Conservation (phyloP, 2,888 invertebrate species). For the Ernsta delagoae region DNA sequence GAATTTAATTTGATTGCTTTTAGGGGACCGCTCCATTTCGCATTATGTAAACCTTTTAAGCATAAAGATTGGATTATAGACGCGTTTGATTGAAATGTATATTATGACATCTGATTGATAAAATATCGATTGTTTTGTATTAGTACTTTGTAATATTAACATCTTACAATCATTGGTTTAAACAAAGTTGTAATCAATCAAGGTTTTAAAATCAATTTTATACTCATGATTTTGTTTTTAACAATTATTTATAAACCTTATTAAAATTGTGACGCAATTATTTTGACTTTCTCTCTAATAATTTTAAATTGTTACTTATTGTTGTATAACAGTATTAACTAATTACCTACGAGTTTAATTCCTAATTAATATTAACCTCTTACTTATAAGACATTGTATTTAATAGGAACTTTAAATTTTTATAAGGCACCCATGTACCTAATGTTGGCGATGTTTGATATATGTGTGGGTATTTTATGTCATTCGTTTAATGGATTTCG, state of each 20-base stretch:
- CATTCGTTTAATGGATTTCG: constrained; percentile 31
- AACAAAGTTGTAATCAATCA: too few relatives aligned
- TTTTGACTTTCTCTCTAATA: too few relatives aligned
- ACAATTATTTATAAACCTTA: too few relatives aligned
- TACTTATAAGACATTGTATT: background rate
- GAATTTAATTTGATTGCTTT: constrained; percentile 56
- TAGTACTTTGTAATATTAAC: too few relatives aligned
- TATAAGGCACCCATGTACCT: background rate
- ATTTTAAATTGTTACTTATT: too few relatives aligned
- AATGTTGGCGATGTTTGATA: constrained; percentile 27
- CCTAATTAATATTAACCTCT: background rate
- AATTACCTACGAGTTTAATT: too few relatives aligned
- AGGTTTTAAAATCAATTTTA: too few relatives aligned
- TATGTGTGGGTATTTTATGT: constrained; percentile 31
- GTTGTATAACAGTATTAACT: too few relatives aligned
- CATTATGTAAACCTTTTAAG: constrained; percentile 25
- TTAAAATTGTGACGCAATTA: too few relatives aligned
- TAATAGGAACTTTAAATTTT: constrained; percentile 5
- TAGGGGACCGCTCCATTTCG: constrained; percentile 29
- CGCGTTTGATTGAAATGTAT: background rate
- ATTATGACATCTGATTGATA: background rate
- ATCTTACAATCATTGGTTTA: too few relatives aligned
- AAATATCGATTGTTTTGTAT: background rate
- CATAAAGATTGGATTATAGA: constrained; percentile 8
- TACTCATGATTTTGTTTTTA: too few relatives aligned